Evolutionary conservation across 2,888 invertebrate species (phyloP), one percentile per base, ranked within the genome.

Genomic region (Meliscaeva auricollis): DNA sequence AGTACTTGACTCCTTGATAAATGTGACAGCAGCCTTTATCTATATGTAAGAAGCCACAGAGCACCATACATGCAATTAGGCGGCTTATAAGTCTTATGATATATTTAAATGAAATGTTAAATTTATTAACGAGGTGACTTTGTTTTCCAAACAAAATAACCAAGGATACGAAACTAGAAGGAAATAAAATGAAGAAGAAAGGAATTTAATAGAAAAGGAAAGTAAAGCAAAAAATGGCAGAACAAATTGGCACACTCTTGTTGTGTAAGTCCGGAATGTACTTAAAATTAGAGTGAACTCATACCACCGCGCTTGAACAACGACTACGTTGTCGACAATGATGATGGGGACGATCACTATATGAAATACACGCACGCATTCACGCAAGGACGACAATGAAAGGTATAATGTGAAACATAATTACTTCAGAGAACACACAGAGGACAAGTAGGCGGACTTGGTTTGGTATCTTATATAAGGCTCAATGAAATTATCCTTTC

Each of bases 401-500:
- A 62, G 48, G 72, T 38, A 66, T 72, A 62, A 76, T 76, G 68
- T 76, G 76, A 72, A 85, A 85, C 35, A 54, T 81, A 85, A 85
- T 85, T 85, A 84, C 79, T 79, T 74, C 62, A 54, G 46, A 54
- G 60, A 30, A 58, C 46, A 58, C 46, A 46, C 8, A 52, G 30
- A 80, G 38, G 69, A 20, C 54, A 54, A 68, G 64, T 69, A 58
- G 84, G 81, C 54, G 85, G 69, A 44, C 74, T 32, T 32, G 7
- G 8, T 30, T 58, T 58, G 22, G 26, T 38, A n/a, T 26, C 38
- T 3, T 52, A 32, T 15, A 17, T 38, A 38, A 35, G 50, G 66
- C 50, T 56, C 76, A 85, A 85, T 85, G 85, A 85, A 85, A 81
- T 85, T 85, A 85, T 85, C 85, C 85, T 85, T 77, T 85, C 85